Evolutionary conservation across 2,888 invertebrate species (phyloP).

Genomic region (Drosophila mulleri): DNA sequence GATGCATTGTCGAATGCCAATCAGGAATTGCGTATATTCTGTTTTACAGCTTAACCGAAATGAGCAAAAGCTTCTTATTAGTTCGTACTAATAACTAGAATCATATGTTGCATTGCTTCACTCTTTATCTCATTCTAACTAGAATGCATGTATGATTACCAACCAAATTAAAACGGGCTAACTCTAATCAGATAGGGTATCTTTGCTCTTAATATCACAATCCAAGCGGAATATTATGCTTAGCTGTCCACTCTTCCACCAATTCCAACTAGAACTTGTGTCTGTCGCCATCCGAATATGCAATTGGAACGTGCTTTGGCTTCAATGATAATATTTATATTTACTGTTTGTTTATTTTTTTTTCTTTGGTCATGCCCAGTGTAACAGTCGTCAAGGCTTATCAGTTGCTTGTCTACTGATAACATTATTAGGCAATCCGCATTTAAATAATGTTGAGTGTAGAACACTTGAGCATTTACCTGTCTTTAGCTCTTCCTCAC

Average conservation of each 20-base stretch:
- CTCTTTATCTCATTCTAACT: not conserved
- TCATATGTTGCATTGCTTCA: too few species aligned
- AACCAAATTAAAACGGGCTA: not conserved
- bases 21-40: not conserved
- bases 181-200: not conserved
- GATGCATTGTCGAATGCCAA: not conserved
- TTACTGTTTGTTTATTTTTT: constrained; percentile 41
- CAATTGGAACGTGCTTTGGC: constrained; percentile 39
- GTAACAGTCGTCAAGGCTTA: constrained; percentile 28
- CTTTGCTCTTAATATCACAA: not conserved
- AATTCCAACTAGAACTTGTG: not conserved
- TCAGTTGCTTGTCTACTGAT: constrained; percentile 44
- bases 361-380: constrained; percentile 38
- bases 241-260: not conserved
- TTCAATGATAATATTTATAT: constrained; percentile 25
- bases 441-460: constrained; percentile 39
- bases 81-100: too few species aligned
- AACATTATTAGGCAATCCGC: constrained; percentile 50
- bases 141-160: too few species aligned
- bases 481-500: not conserved
- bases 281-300: not conserved
- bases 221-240: not conserved
- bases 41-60: not conserved
- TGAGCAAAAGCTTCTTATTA: too few species aligned
- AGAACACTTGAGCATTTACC: constrained; percentile 37